These are phyloP conservation scores for Scaptomyza pallida DNA, from an alignment of 1,140 invertebrate genomes.

Conservation along the genomic window DNA sequence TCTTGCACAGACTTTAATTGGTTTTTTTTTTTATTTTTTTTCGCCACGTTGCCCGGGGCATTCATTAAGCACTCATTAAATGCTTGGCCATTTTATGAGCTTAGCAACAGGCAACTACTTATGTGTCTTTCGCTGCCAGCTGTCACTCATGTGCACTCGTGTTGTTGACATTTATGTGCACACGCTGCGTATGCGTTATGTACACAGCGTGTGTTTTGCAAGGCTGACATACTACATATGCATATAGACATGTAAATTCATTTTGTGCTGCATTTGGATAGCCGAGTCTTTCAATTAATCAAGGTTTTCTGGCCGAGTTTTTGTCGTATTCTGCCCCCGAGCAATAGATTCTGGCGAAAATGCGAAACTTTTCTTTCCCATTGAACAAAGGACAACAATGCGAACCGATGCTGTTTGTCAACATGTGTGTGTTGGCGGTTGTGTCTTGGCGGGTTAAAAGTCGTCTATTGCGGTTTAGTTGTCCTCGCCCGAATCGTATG, in stretches of 20 bases:
- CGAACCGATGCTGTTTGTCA: neutral
- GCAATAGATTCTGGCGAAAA: neutral
- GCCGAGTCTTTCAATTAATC: neutral
- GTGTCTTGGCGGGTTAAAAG: constrained; percentile 25
- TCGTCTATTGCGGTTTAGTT: constrained; percentile 44
- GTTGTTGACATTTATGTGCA: constrained; percentile 5
- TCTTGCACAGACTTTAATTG: constrained; percentile 62
- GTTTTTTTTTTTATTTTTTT: constrained; percentile 41
- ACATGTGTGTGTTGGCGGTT: constrained; percentile 18
- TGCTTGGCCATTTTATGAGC: constrained; percentile 33
- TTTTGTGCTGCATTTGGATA: no score
- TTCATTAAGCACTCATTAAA: constrained; percentile 55
- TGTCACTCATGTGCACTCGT: neutral
- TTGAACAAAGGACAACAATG: constrained; percentile 31
- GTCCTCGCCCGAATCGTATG: constrained; percentile 43
- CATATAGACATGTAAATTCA: no score
- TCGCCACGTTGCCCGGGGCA: constrained; percentile 18
- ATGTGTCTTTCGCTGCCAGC: neutral
- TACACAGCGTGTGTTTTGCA: neutral
- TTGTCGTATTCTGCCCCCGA: neutral
- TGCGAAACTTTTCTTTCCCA: neutral
- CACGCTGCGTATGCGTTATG: constrained; percentile 24
- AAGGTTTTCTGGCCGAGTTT: neutral
- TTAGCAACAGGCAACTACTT: neutral
- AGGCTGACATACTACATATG: neutral